Evolutionary conservation across 1,140 invertebrate genomes (phyloP).

Genomic region (Neodiprion fabricii): DNA sequence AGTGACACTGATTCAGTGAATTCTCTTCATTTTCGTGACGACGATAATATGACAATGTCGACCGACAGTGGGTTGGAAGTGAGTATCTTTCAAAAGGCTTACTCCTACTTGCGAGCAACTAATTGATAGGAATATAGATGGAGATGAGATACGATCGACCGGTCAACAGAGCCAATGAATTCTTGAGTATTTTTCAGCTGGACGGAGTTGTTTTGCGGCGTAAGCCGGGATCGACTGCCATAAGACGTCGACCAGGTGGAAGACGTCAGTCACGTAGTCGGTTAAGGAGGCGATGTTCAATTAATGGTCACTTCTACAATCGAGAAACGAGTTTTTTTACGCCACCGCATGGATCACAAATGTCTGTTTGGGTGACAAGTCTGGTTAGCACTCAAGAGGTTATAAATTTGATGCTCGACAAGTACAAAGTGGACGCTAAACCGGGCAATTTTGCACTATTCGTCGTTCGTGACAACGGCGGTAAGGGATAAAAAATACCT

Average conservation of each 20-base stretch:
- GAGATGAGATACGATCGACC: not conserved
- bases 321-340: slow-evolving; percentile 88
- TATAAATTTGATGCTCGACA: slow-evolving; percentile 84
- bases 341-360: slow-evolving; percentile 83
- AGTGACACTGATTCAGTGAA: slow-evolving; percentile 57
- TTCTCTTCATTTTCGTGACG: slow-evolving; percentile 57
- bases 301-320: slow-evolving; percentile 90
- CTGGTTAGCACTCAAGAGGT: slow-evolving; percentile 82
- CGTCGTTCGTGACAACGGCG: slow-evolving; percentile 83
- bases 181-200: slow-evolving; percentile 37
- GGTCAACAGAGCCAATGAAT: not conserved
- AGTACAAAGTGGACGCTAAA: slow-evolving; percentile 85
- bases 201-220: slow-evolving; percentile 55
- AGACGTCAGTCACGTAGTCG: slow-evolving; percentile 71
- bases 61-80: slow-evolving; percentile 60
- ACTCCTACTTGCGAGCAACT: no score
- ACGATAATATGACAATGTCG: slow-evolving; percentile 61
- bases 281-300: slow-evolving; percentile 80
- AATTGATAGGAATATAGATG: not conserved
- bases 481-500: slow-evolving; percentile 55
- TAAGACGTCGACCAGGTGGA: slow-evolving; percentile 73
- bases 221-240: slow-evolving; percentile 70
- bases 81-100: slow-evolving; percentile 11
- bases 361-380: slow-evolving; percentile 86
- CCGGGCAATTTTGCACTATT: slow-evolving; percentile 83